These are phyloP conservation scores for Tragelaphus scriptus DNA, from an alignment of 2,113 vertebrate species.

Conservation along the genomic window DNA sequence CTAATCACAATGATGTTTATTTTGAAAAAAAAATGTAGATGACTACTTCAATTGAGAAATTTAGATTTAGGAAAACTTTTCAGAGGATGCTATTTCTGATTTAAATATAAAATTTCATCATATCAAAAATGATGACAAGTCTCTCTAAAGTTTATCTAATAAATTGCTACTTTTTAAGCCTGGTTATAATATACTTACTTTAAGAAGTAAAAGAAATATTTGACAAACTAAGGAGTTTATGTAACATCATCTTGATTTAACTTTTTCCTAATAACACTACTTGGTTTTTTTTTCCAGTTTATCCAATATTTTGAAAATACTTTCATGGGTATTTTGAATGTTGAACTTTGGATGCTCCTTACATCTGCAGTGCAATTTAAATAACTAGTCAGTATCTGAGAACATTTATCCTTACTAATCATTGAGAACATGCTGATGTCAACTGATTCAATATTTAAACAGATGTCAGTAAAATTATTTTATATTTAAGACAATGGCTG, in stretches of 20 bases:
- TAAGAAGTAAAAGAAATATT: not conserved
- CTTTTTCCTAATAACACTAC: not conserved
- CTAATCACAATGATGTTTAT: not conserved
- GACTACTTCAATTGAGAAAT: not conserved
- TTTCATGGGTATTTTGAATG: not conserved
- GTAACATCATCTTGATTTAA: not conserved
- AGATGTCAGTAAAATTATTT: not conserved
- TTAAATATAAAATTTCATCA: conserved; percentile 10
- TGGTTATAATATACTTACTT: not conserved
- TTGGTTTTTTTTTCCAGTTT: not conserved
- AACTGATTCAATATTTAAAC: not conserved
- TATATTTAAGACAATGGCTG: not conserved
- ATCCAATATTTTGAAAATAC: not conserved
- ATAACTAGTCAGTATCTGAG: not conserved
- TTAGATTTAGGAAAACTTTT: not conserved
- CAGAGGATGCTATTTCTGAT: not conserved
- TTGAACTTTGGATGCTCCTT: not conserved
- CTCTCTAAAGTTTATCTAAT: not conserved
- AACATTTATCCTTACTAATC: not conserved
- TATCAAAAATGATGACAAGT: not conserved
- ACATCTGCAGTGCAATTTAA: not conserved
- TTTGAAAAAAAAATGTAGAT: not conserved
- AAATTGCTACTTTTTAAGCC: not conserved
- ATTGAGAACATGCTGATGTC: not conserved
- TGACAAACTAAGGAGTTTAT: not conserved